Base-by-base conservation (phyloP, 2,888 invertebrate genomes). In the Hydriomena furcata region DNA sequence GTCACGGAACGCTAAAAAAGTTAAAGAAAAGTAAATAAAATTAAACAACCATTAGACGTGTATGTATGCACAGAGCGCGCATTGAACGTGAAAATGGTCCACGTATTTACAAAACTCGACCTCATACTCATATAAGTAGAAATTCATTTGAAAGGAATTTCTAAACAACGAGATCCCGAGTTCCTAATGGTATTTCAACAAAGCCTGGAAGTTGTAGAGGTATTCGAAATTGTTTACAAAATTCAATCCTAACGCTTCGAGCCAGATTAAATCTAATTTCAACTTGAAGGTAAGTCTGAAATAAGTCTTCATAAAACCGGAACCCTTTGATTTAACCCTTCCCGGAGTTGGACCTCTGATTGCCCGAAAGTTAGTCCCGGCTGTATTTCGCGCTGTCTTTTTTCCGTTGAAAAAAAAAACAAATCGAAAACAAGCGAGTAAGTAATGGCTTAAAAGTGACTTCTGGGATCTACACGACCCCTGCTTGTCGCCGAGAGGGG, bases 251-350 rank as follows among this genome's bases (percentile, higher is more conserved):
- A 84, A 86, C 88, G 85, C 89, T 87, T 79, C 84, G 85, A 82
- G 86, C 81, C 88, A 84, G 90, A 89, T 89, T 89, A 89, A 90
- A 90, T 90, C 89, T 89, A 90, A 90, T 90, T 89, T 88, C 84
- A 89, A 90, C 86, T 89, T 83, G 76, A 84, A 87, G 89, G 88
- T 88, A 90, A 90, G 88, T 87, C 89, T 86, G 82, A 88, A 89
- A 90, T 89, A 89, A 90, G 88, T 89, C 89, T 89, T 88, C 87
- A 88, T 89, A 89, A 88, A 88, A 90, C 86, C 84, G 84, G 84
- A 85, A 84, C 88, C 87, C 88, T 89, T 90, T 89, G 89, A 90
- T 90, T 90, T 87, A 87, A 89, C 89, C 88, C 86, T 82, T 82
- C 75, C 70, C 73, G 66, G 82, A 86, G 84, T 87, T 85, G 79